phyloP scores from a whole-genome alignment of 2,888 invertebrate genomes.

The Polyploca ridens region DNA sequence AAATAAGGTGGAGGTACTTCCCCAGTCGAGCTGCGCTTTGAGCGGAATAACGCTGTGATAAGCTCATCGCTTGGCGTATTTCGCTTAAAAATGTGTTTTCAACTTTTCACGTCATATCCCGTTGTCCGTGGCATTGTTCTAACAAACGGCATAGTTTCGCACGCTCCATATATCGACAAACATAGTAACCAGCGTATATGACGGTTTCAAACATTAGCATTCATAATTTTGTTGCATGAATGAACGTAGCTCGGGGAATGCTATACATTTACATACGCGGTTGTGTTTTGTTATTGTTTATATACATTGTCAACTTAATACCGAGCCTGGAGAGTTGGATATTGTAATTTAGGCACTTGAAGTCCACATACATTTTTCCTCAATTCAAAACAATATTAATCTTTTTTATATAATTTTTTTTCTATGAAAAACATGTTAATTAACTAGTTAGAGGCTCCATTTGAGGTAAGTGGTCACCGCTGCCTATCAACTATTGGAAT shows the following conservation, averaged over 20 bases:
- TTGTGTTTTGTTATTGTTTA: not conserved
- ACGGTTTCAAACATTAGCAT: slow-evolving; percentile 49
- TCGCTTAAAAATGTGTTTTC: slow-evolving; percentile 15
- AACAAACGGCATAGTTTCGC: slow-evolving; percentile 54
- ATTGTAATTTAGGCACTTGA: too few relatives aligned
- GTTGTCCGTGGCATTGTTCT: slow-evolving; percentile 46
- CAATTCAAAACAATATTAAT: too few relatives aligned
- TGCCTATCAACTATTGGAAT: too few relatives aligned
- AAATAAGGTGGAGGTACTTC: too few relatives aligned
- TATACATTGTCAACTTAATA: not conserved
- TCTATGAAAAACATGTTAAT: too few relatives aligned
- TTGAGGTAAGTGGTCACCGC: too few relatives aligned
- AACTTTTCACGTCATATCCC: slow-evolving; percentile 31
- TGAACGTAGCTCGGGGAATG: slow-evolving; percentile 44
- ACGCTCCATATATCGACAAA: slow-evolving; percentile 57
- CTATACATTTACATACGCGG: slow-evolving; percentile 19
- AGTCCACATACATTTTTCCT: too few relatives aligned
- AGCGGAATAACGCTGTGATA: too few relatives aligned
- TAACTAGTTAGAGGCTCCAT: too few relatives aligned
- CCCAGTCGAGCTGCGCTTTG: too few relatives aligned
- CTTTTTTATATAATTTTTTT: too few relatives aligned
- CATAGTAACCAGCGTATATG: slow-evolving; percentile 52
- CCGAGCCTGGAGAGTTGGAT: not conserved
- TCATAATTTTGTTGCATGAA: slow-evolving; percentile 52
- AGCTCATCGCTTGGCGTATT: not conserved